phyloP scores from a whole-genome alignment of 2,113 vertebrate genomes.

The Diphyllodes magnificus region DNA sequence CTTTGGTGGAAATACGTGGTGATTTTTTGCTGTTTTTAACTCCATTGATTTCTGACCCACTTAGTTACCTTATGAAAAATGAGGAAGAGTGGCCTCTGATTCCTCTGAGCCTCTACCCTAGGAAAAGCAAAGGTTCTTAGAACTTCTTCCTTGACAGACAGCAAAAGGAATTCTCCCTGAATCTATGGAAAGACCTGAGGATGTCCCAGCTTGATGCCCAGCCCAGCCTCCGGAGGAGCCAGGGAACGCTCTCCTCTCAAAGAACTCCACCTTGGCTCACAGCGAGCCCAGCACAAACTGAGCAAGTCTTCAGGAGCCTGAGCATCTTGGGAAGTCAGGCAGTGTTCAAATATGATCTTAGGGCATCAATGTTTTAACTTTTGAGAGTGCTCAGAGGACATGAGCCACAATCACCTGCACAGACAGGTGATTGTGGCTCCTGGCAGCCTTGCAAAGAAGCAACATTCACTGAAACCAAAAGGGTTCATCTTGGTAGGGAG shows the following conservation, averaged over 20 bases:
- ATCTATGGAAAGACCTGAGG: background rate
- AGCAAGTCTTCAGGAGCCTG: background rate
- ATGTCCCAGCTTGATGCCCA: background rate
- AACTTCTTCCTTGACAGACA: background rate
- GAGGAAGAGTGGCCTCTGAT: background rate
- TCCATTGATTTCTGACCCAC: background rate
- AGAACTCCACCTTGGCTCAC: background rate
- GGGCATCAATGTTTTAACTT: background rate
- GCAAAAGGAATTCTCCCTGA: background rate
- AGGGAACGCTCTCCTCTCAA: background rate
- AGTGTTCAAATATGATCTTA: background rate
- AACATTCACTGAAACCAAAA: background rate
- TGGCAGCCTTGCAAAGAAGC: fast-evolving
- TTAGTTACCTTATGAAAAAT: background rate
- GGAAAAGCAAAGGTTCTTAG: background rate
- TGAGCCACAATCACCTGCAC: background rate
- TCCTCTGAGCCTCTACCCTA: background rate
- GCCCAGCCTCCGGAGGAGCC: background rate
- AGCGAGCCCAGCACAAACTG: background rate
- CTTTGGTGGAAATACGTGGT: background rate
- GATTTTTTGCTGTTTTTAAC: background rate
- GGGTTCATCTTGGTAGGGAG: background rate
- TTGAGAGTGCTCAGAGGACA: background rate
- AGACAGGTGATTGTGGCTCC: background rate
- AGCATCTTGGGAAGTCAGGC: background rate